Conservation (phyloP, 2,797 vertebrate genomes). For the Sebastolobus alascanus region DNA sequence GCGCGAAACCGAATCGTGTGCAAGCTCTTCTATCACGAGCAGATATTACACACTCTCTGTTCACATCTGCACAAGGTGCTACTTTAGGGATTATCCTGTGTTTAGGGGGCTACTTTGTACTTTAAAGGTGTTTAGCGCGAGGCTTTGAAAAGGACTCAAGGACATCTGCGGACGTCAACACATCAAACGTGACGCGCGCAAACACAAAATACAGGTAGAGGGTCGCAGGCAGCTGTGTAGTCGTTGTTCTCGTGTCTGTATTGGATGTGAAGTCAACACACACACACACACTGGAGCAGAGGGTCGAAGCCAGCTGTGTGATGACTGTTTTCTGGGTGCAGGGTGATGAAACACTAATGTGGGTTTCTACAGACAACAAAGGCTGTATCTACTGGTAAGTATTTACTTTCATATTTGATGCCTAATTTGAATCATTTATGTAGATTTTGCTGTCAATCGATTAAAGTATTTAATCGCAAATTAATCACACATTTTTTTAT, state of each 20-base stretch:
- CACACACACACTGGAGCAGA: neutral
- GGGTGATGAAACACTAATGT: constrained; percentile 40
- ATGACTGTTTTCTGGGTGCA: constrained; percentile 23
- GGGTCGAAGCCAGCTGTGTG: constrained; percentile 46
- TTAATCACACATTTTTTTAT: too few relatives aligned
- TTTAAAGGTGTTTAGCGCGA: constrained; percentile 53
- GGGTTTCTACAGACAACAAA: constrained; percentile 13
- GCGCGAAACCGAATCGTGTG: neutral
- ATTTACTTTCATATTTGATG: neutral
- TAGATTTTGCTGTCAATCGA: neutral
- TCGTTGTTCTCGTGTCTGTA: constrained; percentile 39
- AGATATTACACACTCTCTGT: constrained; percentile 25
- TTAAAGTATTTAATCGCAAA: too few relatives aligned
- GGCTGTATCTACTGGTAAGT: neutral
- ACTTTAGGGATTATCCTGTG: constrained; percentile 73
- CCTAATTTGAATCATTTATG: neutral
- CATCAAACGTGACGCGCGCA: constrained; percentile 64
- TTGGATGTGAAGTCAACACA: constrained; percentile 14
- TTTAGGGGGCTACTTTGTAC: constrained; percentile 64
- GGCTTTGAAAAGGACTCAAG: constrained; percentile 53
- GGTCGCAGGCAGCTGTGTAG: constrained; percentile 49
- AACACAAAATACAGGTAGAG: constrained; percentile 57
- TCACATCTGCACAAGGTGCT: constrained; percentile 58
- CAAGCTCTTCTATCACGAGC: neutral
- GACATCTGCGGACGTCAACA: constrained; percentile 58